Conservation (phyloP, 1,140 invertebrate species). For the Sipha flava region DNA sequence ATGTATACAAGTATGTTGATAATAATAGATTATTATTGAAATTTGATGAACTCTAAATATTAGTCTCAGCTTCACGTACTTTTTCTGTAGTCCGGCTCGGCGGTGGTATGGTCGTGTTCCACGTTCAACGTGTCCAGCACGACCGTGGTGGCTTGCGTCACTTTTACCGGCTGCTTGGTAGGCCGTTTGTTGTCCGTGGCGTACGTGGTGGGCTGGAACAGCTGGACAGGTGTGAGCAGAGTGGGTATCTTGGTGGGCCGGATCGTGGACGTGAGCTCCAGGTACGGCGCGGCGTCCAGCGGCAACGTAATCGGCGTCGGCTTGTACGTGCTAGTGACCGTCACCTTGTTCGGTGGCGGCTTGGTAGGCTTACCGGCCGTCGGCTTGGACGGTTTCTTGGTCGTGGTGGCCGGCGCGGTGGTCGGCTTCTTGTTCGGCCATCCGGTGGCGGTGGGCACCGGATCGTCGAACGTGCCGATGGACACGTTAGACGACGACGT, state of each 20-base stretch:
- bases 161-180: slow-evolving; percentile 39
- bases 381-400: slow-evolving; percentile 34
- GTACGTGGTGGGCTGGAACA: slow-evolving; percentile 29
- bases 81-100: slow-evolving; percentile 53
- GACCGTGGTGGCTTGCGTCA: slow-evolving; percentile 38
- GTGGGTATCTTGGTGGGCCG: slow-evolving; percentile 34
- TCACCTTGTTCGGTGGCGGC: not conserved
- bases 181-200: slow-evolving; percentile 36
- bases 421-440: slow-evolving; percentile 37
- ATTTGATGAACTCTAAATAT: no score
- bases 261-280: slow-evolving; percentile 20
- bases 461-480: slow-evolving; percentile 38
- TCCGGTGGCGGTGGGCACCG: slow-evolving; percentile 35
- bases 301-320: slow-evolving; percentile 29
- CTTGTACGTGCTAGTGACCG: not conserved
- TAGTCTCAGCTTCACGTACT: slow-evolving; percentile 44
- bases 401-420: slow-evolving; percentile 11
- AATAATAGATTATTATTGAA: no score
- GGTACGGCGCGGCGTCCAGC: slow-evolving; percentile 26
- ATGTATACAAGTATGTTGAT: no score
- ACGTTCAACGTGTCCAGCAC: not conserved
- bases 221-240: not conserved
- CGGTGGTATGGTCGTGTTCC: slow-evolving; percentile 35
- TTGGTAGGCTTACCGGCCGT: slow-evolving; percentile 5
- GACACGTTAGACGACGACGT: slow-evolving; percentile 33